Evolutionary conservation across 37 sponge, comb jelly and placozoan genomes (phyloP), one percentile per base, ranked within the genome.

Genomic region (Amphimedon queenslandica): DNA sequence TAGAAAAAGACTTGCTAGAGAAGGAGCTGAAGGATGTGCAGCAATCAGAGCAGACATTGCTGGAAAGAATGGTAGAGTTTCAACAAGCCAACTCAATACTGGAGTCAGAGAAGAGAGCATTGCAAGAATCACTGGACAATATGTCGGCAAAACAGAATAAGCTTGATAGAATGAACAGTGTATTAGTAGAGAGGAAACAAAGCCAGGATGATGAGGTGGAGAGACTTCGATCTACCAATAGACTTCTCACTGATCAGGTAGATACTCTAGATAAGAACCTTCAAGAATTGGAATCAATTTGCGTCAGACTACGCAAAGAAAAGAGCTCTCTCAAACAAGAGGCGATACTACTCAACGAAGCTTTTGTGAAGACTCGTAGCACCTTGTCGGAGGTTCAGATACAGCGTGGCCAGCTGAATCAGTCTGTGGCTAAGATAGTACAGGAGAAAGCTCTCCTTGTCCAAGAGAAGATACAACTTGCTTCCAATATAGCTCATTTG

Each of bases 371-470:
- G 51, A 57, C 55, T 5, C 82, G 79, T 43, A 64, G 70, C 21
- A 40, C 80, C n/a, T 57, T 88, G 51, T 66, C 74, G 23, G 89
- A 82, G 39, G 70, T 83, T 1, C 80, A 83, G 66, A 60, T 78
- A 20, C 89, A 88, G 53, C 63, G 80, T 41, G 79, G 80, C 21
- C 79, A 82, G 33, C 76, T 88, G 47, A 82, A 72, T 33, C 57
- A 47, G 40, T 70, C 64, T 5, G 75, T 82, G 1, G 72, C 80
- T n/a, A 79, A 79, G 38, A 27, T 88, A 42, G 80, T 71, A 1
- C 75, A 83, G 37, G 89, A 88, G 71, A 88, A 88, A 60, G 84
- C 75, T 38, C 84, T 83, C 37, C 42, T 88, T 0, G 43, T 88
- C 2, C 43, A 58, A n/a, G 89, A 83, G 38, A 83, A 70, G 31